Evolutionary conservation across 2,888 invertebrate genomes (phyloP), one percentile per base, ranked within the genome.

Genomic region (Cecidostiba fungosa): DNA sequence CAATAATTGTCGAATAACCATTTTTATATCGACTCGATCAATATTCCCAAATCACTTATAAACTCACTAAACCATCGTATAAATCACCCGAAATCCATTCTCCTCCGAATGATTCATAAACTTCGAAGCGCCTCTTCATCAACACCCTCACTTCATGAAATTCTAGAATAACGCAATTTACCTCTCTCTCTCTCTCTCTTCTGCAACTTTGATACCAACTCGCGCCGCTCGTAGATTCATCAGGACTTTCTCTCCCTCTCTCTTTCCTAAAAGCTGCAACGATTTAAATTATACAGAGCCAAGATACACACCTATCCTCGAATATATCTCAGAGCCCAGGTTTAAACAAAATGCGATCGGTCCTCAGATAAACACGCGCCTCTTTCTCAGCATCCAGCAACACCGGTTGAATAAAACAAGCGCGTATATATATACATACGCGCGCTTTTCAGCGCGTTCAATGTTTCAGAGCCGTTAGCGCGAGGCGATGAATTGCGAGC

Each of bases 351-450:
- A 66, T 36, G 62, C 62, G 62, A 77, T 77, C 62, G n/a, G 62
- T 66, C 77, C 43, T 26, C 12, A 26, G 43, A 66, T 32, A 78
- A 43, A 78, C 29, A 54, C 23, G 32, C 29, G 32, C 16, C 26
- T 19, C 14, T 50, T 36, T 36, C 39, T 43, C 39, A 12, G 39
- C 39, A 43, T 0, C 29, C 32, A 12, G 26, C 70, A n/a, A n/a
- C n/a, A 26, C 69, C n/a, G 39, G 16, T 14, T 81, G 80, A 81
- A 81, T 81, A 81, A 81, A 81, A 73, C 50, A 81, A 26, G 47
- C 43, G 29, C n/a, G 59, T 8, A 19, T 10, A 10, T 39, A 39
- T 8, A 39, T 39, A 39, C 66, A n/a, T n/a, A 8, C 50, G 54
- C 8, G 43, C 12, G 26, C 78, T 54, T 81, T 73, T 81, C 80